phyloP scores from a whole-genome alignment of 2,888 invertebrate species.

The Heteropelma amictum region DNA sequence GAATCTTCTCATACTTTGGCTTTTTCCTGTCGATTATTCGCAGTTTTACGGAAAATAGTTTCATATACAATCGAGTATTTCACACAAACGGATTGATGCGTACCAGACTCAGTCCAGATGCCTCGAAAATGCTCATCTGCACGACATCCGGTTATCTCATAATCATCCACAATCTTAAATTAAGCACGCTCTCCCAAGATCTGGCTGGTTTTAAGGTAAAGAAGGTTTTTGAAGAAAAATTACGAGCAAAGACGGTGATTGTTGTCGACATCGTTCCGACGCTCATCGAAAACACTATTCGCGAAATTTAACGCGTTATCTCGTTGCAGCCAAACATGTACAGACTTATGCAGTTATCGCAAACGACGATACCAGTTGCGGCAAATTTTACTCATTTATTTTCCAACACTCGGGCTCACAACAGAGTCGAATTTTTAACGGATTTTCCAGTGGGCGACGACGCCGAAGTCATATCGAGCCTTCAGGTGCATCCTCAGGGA shows the following conservation, averaged over 20 bases:
- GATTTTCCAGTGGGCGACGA: constrained; percentile 93
- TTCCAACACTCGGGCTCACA: constrained; percentile 84
- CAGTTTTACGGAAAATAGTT: constrained; percentile 85
- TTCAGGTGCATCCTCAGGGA: constrained; percentile 93
- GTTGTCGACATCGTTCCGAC: too few relatives aligned
- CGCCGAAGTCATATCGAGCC: constrained; percentile 93
- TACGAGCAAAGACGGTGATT: too few relatives aligned
- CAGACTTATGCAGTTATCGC: constrained; percentile 91
- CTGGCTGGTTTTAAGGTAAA: constrained; percentile 90
- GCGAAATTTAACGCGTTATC: constrained; percentile 32
- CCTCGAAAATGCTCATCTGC: constrained; percentile 92
- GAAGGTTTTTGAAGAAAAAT: too few relatives aligned
- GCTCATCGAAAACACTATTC: too few relatives aligned
- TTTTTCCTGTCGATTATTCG: too few relatives aligned
- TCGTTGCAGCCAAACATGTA: constrained; percentile 90
- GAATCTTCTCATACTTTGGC: too few relatives aligned
- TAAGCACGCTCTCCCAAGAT: constrained; percentile 88
- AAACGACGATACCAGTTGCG: constrained; percentile 89
- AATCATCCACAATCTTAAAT: constrained; percentile 92
- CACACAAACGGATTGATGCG: constrained; percentile 92
- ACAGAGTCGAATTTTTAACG: constrained; percentile 92
- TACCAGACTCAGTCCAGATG: constrained; percentile 91
- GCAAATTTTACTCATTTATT: constrained; percentile 91
- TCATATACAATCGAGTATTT: constrained; percentile 90
- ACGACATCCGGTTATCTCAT: constrained; percentile 94